These are phyloP conservation scores for Grapholita molesta DNA, from an alignment of 1,140 invertebrate species.

Conservation along the genomic window DNA sequence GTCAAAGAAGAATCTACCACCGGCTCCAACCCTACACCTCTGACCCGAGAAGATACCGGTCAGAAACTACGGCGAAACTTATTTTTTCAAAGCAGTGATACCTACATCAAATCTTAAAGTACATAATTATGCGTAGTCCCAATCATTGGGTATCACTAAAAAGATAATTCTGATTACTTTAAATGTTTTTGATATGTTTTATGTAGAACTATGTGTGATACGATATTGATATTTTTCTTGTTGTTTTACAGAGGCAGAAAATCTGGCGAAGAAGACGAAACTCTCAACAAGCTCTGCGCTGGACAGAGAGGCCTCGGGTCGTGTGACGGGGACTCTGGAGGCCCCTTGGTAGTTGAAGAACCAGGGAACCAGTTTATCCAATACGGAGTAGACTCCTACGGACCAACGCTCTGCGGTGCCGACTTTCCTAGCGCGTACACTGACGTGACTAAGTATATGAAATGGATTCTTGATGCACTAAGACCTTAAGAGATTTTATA, in stretches of 20 bases:
- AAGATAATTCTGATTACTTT: too few relatives aligned
- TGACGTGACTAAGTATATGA: not conserved
- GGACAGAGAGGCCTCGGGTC: not conserved
- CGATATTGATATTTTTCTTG: too few relatives aligned
- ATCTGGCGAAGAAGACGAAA: not conserved
- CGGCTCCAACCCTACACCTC: too few relatives aligned
- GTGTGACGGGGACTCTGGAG: not conserved
- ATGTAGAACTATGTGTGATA: too few relatives aligned
- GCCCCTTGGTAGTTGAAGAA: not conserved
- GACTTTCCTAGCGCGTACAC: not conserved
- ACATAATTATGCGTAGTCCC: too few relatives aligned
- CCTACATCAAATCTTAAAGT: too few relatives aligned
- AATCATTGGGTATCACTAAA: too few relatives aligned
- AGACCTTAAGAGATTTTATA: not conserved
- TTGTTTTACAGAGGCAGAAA: not conserved
- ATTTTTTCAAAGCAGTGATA: too few relatives aligned
- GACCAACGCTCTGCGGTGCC: not conserved
- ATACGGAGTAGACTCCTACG: not conserved
- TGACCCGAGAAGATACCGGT: too few relatives aligned
- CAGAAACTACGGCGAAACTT: too few relatives aligned
- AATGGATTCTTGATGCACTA: slow-evolving; percentile 17
- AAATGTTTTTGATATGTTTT: too few relatives aligned
- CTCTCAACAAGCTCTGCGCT: slow-evolving; percentile 12
- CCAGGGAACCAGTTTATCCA: not conserved
- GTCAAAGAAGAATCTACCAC: too few relatives aligned